Evolutionary conservation across 2,113 vertebrate species (phyloP).

Genomic region (Microtus montanus): DNA sequence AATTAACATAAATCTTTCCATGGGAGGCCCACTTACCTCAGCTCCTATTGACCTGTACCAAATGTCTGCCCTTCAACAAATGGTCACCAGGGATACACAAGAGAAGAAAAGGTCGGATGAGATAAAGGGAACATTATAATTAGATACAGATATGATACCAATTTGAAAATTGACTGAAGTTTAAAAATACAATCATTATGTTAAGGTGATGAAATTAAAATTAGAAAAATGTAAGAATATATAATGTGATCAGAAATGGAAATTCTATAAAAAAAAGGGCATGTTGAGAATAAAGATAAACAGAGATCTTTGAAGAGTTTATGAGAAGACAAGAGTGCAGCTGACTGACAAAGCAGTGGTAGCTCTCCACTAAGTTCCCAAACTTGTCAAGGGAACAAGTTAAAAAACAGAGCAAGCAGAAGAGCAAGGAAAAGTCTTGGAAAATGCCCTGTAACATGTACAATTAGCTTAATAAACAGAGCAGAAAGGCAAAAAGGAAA

Average conservation of each 20-base stretch:
- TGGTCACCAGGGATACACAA: neutral
- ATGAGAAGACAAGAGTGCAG: neutral
- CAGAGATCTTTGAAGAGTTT: neutral
- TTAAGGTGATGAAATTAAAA: neutral
- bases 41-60: neutral
- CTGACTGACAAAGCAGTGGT: neutral
- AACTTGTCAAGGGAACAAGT: neutral
- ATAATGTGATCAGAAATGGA: neutral
- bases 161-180: neutral
- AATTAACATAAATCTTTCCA: constrained; percentile 10
- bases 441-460: neutral
- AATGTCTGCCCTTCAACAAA: neutral
- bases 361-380: neutral
- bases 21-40: neutral
- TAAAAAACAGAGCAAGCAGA: neutral
- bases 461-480: neutral
- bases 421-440: neutral
- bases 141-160: neutral
- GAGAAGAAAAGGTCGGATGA: neutral
- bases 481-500: neutral
- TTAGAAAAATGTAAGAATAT: neutral
- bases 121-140: neutral
- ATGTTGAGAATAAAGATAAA: neutral
- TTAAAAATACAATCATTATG: neutral
- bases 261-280: neutral